phyloP scores from a whole-genome alignment of 2,888 invertebrate species.

The Pocota personata region DNA sequence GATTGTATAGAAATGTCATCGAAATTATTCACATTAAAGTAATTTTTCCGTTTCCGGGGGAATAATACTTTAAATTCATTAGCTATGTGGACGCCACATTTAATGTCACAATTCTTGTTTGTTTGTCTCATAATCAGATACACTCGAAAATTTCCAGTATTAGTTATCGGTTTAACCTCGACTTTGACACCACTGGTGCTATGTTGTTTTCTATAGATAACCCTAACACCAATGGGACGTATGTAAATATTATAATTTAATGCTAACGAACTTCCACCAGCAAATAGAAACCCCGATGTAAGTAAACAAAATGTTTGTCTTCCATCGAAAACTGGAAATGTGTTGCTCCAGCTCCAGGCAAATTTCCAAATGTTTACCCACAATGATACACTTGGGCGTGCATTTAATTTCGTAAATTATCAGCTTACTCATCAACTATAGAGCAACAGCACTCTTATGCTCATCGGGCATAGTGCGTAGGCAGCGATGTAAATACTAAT shows the following conservation, averaged over 20 bases:
- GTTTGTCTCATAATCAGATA: neutral
- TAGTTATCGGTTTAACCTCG: constrained; percentile 34
- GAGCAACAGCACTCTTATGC: neutral
- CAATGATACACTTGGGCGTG: constrained; percentile 3
- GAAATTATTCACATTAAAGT: neutral
- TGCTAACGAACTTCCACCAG: constrained; percentile 29
- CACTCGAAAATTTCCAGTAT: neutral
- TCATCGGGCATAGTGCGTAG: neutral
- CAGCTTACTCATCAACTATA: neutral
- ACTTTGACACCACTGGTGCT: constrained; percentile 21
- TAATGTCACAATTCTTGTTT: neutral
- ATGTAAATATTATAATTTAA: neutral
- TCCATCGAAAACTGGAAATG: neutral
- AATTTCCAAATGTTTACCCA: constrained; percentile 6
- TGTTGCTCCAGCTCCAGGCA: neutral
- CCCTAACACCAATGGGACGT: neutral
- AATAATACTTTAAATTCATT: neutral
- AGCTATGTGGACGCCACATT: neutral
- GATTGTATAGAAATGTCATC: neutral
- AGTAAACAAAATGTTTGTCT: too few relatives aligned
- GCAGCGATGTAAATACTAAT: neutral
- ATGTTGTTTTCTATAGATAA: neutral
- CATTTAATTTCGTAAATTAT: neutral
- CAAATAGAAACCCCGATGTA: neutral
- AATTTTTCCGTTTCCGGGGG: neutral